Evolutionary conservation across 2,797 vertebrate genomes (phyloP).

Genomic region (Phoxinus dragarum): DNA sequence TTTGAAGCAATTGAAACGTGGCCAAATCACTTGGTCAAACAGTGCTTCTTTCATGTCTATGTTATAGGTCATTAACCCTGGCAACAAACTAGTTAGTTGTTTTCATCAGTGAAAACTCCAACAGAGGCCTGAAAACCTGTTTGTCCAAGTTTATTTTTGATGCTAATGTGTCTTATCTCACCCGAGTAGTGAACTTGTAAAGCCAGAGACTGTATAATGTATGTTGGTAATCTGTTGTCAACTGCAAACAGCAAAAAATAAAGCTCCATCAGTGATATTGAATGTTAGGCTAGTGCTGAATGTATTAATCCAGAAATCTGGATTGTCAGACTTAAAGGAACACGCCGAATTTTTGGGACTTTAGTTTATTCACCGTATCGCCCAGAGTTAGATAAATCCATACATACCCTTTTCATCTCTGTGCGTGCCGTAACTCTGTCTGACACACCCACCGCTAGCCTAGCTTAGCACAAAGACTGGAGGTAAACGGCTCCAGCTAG

Average conservation of each 20-base stretch:
- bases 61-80: slow-evolving; percentile 49
- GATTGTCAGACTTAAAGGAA: too few species aligned
- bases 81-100: slow-evolving; percentile 38
- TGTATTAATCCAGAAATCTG: neutral
- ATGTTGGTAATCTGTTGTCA: neutral
- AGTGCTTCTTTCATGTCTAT: slow-evolving; percentile 46
- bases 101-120: slow-evolving; percentile 22
- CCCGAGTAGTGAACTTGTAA: neutral
- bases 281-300: neutral
- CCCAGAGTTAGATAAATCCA: too few species aligned
- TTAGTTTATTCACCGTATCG: too few species aligned
- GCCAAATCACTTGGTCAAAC: slow-evolving; percentile 36
- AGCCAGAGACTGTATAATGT: neutral
- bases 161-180: slow-evolving; percentile 11
- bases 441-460: too few species aligned
- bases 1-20: slow-evolving; percentile 45
- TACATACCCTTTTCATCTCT: too few species aligned
- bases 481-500: too few species aligned
- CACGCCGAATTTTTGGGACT: too few species aligned
- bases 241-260: neutral
- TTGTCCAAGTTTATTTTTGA: slow-evolving; percentile 2
- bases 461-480: too few species aligned
- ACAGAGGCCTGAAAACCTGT: neutral
- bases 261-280: neutral
- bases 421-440: too few species aligned